A percentile compares a stretch with the other conserved stretches of the same genome.
Conservation (phyloP, 2,888 invertebrate genomes). For the Eupithecia subumbrata region DNA sequence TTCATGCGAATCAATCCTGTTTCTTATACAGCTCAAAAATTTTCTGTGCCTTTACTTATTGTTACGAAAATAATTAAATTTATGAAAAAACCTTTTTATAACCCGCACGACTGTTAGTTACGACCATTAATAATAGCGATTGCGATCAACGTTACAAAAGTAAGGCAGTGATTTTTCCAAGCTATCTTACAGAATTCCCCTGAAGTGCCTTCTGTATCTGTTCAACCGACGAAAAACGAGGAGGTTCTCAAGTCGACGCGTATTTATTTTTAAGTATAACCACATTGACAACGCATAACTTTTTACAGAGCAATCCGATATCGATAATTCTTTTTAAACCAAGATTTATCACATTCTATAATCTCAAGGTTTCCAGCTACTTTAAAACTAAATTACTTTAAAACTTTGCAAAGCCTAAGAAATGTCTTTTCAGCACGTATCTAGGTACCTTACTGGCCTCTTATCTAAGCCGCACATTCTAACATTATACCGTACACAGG, state of each 20-base stretch:
- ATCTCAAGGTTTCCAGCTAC: slow-evolving; percentile 3
- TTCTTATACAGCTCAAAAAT: no score
- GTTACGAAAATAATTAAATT: no score
- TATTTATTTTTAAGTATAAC: no score
- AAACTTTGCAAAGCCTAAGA: slow-evolving; percentile 21
- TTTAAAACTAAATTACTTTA: slow-evolving; percentile 15
- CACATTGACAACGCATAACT: no score
- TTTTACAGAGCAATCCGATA: no score
- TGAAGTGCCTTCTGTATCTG: neutral
- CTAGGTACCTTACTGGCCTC: neutral
- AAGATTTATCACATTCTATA: neutral
- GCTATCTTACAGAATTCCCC: neutral
- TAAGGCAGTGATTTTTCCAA: neutral
- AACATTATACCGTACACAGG: slow-evolving; percentile 21
- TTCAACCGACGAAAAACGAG: no score
- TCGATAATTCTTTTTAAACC: neutral
- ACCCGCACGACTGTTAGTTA: neutral
- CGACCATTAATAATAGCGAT: no score
- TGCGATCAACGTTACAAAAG: neutral
- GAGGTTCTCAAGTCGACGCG: no score
- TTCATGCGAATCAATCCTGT: no score
- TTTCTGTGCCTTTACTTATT: no score
- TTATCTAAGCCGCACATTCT: slow-evolving; percentile 23
- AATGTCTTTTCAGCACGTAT: slow-evolving; percentile 19
- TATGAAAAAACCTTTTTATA: neutral